Evolutionary conservation across 2,797 vertebrate genomes (phyloP).

Genomic region (Trachurus trachurus): DNA sequence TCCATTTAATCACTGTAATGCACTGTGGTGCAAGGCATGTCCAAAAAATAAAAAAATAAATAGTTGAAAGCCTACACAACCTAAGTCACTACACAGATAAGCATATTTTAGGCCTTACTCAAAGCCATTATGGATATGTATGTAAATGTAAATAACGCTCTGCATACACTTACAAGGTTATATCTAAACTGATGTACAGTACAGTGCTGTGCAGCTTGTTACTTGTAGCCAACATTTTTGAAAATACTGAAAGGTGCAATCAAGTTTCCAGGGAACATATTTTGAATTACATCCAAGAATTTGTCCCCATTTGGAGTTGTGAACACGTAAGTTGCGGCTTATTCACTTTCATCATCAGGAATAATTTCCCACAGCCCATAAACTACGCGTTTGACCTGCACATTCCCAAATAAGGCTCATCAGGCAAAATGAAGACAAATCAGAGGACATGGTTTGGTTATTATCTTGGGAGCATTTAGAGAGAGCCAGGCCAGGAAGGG

Average conservation of each 20-base stretch:
- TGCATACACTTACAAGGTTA: constrained; percentile 22
- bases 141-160: neutral
- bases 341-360: neutral
- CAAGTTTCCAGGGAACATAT: neutral
- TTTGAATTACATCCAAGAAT: neutral
- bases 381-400: neutral
- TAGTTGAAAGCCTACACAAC: too few species aligned
- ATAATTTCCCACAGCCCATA: neutral
- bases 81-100: too few species aligned
- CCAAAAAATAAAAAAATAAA: too few species aligned
- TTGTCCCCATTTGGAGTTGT: neutral
- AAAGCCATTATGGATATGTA: too few species aligned
- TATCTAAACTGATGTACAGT: neutral
- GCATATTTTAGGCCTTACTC: neutral
- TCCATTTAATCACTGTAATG: too few species aligned
- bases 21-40: too few species aligned
- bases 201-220: too few species aligned
- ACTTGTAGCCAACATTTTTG: too few species aligned
- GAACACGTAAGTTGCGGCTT: neutral
- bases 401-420: constrained; percentile 11
- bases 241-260: neutral
- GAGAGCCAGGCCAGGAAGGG: constrained; percentile 50
- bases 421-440: constrained; percentile 57
- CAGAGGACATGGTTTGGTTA: constrained; percentile 21
- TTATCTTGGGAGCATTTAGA: constrained; percentile 55